phyloP scores from a whole-genome alignment of 2,113 vertebrate genomes.

The Halichoerus grypus region DNA sequence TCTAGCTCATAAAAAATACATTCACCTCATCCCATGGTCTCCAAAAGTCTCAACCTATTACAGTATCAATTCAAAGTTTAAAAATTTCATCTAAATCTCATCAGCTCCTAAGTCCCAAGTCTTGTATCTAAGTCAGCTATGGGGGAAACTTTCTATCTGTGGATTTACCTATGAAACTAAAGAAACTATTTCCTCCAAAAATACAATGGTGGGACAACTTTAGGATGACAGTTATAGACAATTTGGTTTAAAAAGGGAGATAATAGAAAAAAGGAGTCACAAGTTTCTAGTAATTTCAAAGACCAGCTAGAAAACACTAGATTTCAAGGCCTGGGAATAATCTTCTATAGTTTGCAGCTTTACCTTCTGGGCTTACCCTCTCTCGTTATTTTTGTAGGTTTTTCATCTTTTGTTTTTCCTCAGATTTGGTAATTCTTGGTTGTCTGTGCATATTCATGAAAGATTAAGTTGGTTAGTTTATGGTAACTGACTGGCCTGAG shows the following conservation, averaged over 20 bases:
- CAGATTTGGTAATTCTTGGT: slow-evolving; percentile 7
- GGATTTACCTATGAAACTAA: background rate
- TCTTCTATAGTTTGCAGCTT: slow-evolving; percentile 2
- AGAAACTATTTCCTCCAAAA: background rate
- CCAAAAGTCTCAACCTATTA: background rate
- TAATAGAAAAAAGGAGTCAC: background rate
- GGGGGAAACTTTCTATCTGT: background rate
- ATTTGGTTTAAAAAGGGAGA: slow-evolving; percentile 49
- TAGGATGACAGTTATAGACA: background rate
- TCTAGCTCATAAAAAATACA: background rate
- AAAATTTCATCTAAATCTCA: background rate
- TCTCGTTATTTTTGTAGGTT: background rate
- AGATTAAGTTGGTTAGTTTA: slow-evolving; percentile 16
- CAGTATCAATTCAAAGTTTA: background rate
- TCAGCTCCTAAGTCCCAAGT: background rate
- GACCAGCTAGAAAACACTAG: background rate
- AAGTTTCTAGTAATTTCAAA: background rate
- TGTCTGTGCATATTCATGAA: background rate
- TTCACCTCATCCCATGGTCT: background rate
- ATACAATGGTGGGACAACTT: background rate
- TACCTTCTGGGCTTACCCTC: background rate
- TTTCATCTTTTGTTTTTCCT: background rate
- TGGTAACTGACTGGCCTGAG: background rate
- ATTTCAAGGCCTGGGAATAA: slow-evolving; percentile 46
- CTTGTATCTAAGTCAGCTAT: background rate